Evolutionary conservation across 2,888 invertebrate genomes (phyloP).

Genomic region (Mesopsocus fuscifrons): DNA sequence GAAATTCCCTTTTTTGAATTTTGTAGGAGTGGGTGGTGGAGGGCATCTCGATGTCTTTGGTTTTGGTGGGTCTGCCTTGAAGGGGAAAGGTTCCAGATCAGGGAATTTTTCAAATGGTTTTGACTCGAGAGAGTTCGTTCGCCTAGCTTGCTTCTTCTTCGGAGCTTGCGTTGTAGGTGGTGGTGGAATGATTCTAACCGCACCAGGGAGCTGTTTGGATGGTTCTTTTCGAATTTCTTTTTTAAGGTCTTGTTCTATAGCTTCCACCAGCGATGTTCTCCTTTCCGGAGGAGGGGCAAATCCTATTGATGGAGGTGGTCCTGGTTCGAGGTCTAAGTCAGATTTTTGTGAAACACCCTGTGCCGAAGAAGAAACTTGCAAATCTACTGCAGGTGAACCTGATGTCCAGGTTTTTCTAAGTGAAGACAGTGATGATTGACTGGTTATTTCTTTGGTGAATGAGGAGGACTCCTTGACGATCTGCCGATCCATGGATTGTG

Average conservation of each 20-base stretch:
- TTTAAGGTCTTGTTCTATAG: conserved; percentile 29
- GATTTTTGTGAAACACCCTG: conserved; percentile 27
- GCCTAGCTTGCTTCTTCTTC: conserved; percentile 9
- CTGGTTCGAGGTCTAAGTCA: conserved; percentile 38
- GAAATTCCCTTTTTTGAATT: conserved; percentile 34
- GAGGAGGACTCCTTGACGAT: conserved; percentile 9
- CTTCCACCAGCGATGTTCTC: conserved; percentile 34
- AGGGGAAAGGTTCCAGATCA: conserved; percentile 31
- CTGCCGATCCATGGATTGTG: conserved; percentile 12
- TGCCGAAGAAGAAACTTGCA: conserved; percentile 31
- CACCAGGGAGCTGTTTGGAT: conserved; percentile 31
- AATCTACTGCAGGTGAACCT: conserved; percentile 20
- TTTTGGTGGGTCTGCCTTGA: conserved; percentile 28
- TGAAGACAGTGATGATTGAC: conserved; percentile 22
- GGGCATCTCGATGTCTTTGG: conserved; percentile 24
- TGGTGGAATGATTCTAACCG: conserved; percentile 34
- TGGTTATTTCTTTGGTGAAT: conserved; percentile 16
- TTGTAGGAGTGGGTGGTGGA: conserved; percentile 36
- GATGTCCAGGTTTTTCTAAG: conserved; percentile 31
- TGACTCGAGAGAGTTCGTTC: conserved; percentile 16
- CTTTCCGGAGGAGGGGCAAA: conserved; percentile 34
- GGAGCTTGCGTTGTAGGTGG: conserved; percentile 16
- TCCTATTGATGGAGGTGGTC: conserved; percentile 45
- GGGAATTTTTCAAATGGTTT: conserved; percentile 27
- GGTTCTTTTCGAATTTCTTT: conserved; percentile 34